Conservation (phyloP, 2,797 vertebrate species). For the Basileuterus tristriatus region DNA sequence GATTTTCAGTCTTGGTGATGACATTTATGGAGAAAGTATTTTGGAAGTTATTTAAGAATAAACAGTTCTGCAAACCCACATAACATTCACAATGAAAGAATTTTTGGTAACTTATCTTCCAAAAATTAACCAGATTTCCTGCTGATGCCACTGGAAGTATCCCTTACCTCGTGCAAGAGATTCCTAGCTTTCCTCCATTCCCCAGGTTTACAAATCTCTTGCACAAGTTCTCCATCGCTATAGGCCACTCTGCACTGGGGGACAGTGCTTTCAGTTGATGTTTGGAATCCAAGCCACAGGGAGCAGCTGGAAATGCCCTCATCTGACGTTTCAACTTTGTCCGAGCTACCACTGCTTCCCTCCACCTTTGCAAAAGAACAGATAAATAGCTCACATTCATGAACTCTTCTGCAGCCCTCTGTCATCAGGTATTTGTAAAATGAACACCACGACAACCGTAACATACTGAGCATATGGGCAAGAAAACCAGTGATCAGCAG, state of each 20-base stretch:
- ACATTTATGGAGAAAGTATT: background rate
- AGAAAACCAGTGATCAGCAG: background rate
- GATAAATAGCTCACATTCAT: background rate
- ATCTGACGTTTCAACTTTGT: slow-evolving; percentile 92
- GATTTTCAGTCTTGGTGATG: background rate
- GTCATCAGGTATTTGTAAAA: background rate
- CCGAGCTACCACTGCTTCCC: slow-evolving; percentile 87
- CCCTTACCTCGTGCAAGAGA: slow-evolving; percentile 89
- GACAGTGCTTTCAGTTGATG: slow-evolving; percentile 84
- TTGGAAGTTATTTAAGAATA: background rate
- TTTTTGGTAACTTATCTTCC: background rate
- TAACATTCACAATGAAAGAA: background rate
- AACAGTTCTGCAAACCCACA: background rate
- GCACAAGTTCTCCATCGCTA: slow-evolving; percentile 77
- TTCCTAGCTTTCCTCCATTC: slow-evolving; percentile 83
- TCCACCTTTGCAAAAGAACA: slow-evolving; percentile 82
- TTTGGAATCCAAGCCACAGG: slow-evolving; percentile 82
- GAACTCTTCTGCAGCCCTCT: background rate
- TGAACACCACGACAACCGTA: background rate
- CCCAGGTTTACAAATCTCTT: slow-evolving; percentile 86
- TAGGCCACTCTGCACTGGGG: slow-evolving; percentile 86
- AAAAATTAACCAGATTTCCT: background rate
- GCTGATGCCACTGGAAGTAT: background rate
- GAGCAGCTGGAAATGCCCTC: slow-evolving; percentile 94
- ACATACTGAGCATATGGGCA: background rate